Evolutionary conservation across 1,140 invertebrate species (phyloP).

Genomic region (Drosophila seguyi): DNA sequence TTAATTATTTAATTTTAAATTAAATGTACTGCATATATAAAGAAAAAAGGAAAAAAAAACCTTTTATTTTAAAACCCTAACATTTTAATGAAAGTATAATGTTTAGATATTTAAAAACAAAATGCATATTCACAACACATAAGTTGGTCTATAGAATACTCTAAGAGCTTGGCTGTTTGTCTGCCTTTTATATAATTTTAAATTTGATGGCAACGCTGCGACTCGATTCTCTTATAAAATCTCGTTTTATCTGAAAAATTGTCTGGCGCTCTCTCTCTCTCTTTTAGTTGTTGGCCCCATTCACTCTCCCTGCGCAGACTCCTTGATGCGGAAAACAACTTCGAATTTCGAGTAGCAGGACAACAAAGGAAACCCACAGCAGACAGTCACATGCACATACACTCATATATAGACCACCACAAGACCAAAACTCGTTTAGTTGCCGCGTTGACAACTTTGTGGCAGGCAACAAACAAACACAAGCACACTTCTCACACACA

Average conservation of each 20-base stretch:
- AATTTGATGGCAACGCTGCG: constrained; percentile 31
- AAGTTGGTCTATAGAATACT: not conserved
- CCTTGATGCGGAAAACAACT: constrained; percentile 28
- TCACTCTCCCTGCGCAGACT: constrained; percentile 13
- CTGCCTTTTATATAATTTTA: constrained; percentile 29
- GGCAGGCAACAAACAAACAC: constrained; percentile 57
- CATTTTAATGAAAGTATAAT: too few relatives aligned
- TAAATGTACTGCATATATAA: too few relatives aligned
- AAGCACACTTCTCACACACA: constrained; percentile 15
- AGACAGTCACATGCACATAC: constrained; percentile 44
- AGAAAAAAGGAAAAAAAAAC: too few relatives aligned
- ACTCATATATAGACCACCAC: constrained; percentile 58
- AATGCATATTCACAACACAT: not conserved
- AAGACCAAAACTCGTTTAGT: constrained; percentile 71
- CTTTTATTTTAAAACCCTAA: too few relatives aligned
- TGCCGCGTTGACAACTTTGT: constrained; percentile 76
- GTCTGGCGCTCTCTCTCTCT: not conserved
- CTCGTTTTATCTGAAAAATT: constrained; percentile 9
- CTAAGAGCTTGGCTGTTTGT: not conserved
- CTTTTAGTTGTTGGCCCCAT: not conserved
- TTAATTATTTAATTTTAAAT: too few relatives aligned
- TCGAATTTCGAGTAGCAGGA: constrained; percentile 39
- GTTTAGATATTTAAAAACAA: not conserved
- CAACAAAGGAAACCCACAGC: constrained; percentile 33
- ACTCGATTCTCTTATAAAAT: not conserved